Conservation (phyloP, 2,113 vertebrate genomes). For the human region DNA sequence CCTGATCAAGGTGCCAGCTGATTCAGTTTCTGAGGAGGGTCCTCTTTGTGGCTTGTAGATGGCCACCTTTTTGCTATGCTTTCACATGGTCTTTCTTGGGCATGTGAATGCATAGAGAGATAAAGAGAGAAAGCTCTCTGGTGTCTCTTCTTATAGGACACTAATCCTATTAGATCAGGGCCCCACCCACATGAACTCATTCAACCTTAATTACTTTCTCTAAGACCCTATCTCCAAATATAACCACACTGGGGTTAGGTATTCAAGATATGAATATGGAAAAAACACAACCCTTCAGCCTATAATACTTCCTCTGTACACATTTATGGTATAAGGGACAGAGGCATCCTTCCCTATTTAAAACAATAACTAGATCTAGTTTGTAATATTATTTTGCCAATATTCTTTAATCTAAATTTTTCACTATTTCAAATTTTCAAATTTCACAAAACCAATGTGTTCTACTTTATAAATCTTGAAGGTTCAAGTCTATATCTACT, state of each 20-base stretch:
- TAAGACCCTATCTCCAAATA: neutral
- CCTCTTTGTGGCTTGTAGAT: neutral
- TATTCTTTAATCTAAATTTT: neutral
- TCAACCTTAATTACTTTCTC: neutral
- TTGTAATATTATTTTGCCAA: neutral
- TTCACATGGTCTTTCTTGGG: neutral
- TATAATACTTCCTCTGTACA: neutral
- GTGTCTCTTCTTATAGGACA: neutral
- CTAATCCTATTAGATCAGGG: neutral
- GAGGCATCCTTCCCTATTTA: neutral
- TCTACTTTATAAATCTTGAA: conserved; percentile 3
- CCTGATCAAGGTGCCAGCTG: neutral
- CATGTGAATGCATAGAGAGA: neutral
- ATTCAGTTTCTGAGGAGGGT: neutral
- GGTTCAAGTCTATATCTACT: neutral
- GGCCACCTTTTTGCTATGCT: neutral
- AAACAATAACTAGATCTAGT: neutral
- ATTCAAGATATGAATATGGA: neutral
- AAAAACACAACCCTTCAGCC: neutral
- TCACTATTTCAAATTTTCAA: neutral
- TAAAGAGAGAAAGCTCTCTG: neutral
- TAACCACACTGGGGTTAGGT: neutral
- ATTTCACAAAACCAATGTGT: neutral
- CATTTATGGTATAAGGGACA: neutral
- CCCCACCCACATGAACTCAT: neutral